phyloP scores from a whole-genome alignment of 2,797 vertebrate genomes.

The Pagetopsis macropterus region DNA sequence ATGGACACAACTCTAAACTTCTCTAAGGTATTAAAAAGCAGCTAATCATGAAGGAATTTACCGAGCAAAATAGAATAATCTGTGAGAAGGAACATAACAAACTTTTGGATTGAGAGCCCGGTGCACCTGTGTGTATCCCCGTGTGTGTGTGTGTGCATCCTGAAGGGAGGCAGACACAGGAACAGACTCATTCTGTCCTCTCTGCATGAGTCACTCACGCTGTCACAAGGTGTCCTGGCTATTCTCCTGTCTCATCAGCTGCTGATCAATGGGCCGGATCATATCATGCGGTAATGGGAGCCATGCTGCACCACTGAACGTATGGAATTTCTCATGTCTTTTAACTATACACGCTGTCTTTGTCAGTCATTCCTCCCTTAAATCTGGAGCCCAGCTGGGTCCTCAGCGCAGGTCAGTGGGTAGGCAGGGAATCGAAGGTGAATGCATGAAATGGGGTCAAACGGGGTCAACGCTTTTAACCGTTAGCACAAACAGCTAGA shows the following conservation, averaged over 20 bases:
- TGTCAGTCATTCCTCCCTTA: slow-evolving; percentile 27
- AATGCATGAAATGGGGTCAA: slow-evolving; percentile 43
- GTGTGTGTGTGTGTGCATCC: neutral
- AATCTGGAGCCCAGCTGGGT: slow-evolving; percentile 50
- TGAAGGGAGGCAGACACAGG: slow-evolving; percentile 53
- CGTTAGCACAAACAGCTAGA: slow-evolving; percentile 2
- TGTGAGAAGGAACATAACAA: neutral
- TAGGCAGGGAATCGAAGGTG: slow-evolving; percentile 11
- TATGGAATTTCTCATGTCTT: slow-evolving; percentile 35
- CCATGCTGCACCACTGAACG: slow-evolving; percentile 8
- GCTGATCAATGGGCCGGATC: slow-evolving; percentile 18
- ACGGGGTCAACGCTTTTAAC: slow-evolving; percentile 44
- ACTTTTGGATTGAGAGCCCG: neutral
- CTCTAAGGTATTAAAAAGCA: no score
- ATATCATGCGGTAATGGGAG: slow-evolving; percentile 33
- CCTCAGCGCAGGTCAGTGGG: slow-evolving; percentile 8
- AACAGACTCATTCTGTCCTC: slow-evolving; percentile 45
- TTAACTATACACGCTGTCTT: slow-evolving; percentile 28
- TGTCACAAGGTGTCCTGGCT: slow-evolving; percentile 37
- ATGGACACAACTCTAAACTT: no score
- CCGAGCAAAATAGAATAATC: neutral
- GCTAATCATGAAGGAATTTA: neutral
- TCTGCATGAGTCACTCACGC: slow-evolving; percentile 33
- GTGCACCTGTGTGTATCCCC: neutral
- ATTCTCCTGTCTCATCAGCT: slow-evolving; percentile 21